These are phyloP conservation scores for Hirundichthys speculiger DNA, from an alignment of 2,113 vertebrate genomes.

Conservation along the genomic window DNA sequence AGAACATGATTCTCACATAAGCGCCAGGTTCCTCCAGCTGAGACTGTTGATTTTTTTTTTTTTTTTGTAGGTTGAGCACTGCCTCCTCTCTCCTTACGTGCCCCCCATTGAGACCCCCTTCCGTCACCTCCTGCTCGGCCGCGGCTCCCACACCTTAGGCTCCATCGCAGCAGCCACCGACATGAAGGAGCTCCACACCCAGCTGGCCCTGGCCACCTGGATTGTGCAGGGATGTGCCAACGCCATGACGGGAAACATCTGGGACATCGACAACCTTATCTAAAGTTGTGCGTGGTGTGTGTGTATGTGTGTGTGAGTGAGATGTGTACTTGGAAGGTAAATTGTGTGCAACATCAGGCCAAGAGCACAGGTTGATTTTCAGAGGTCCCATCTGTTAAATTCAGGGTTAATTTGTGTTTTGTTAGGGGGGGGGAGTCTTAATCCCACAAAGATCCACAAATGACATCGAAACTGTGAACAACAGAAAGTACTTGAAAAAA, in stretches of 20 bases:
- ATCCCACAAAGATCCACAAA: too few relatives aligned
- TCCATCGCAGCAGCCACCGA: conserved; percentile 79
- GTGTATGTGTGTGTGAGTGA: not conserved
- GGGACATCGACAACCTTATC: conserved; percentile 86
- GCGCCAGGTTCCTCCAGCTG: too few relatives aligned
- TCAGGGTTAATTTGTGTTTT: not conserved
- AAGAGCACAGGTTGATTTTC: conserved; percentile 46
- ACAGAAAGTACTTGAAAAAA: too few relatives aligned
- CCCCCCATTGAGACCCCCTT: conserved; percentile 85
- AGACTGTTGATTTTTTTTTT: not conserved
- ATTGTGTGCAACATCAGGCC: conserved; percentile 22
- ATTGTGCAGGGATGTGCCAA: conserved; percentile 90
- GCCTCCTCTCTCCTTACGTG: conserved; percentile 89
- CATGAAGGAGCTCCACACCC: conserved; percentile 76
- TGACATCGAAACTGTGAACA: too few relatives aligned
- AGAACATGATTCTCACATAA: too few relatives aligned
- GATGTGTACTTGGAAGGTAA: not conserved
- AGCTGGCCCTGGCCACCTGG: conserved; percentile 91
- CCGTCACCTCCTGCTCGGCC: conserved; percentile 90
- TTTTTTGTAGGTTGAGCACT: conserved; percentile 85
- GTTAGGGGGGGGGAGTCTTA: too few relatives aligned
- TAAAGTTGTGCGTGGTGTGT: conserved; percentile 54
- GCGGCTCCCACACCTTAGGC: conserved; percentile 84
- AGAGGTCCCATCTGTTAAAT: conserved; percentile 11
- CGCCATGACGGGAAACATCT: conserved; percentile 85